Evolutionary conservation across 2,888 invertebrate species (phyloP), one percentile per base, ranked within the genome.

Genomic region (Osedax frankpressi): DNA sequence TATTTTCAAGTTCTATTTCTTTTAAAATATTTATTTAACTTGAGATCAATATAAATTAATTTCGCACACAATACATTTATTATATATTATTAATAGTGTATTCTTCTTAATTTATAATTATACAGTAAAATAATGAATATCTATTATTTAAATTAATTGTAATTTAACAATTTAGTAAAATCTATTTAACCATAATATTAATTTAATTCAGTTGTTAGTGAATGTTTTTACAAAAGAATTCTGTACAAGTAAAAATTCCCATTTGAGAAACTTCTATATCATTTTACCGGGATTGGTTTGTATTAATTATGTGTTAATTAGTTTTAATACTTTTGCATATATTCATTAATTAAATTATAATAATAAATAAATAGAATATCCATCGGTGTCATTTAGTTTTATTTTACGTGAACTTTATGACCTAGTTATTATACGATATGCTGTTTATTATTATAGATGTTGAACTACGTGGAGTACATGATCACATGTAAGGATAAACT

Each of bases 391-490:
- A n/a, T n/a, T n/a, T n/a, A n/a, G n/a, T n/a, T n/a, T n/a, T n/a
- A n/a, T n/a, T n/a, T n/a, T n/a, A n/a, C n/a, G n/a, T n/a, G n/a
- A n/a, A n/a, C n/a, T n/a, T n/a, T n/a, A n/a, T n/a, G n/a, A n/a
- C n/a, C n/a, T n/a, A n/a, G n/a, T n/a, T n/a, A n/a, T n/a, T n/a
- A n/a, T n/a, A n/a, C n/a, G n/a, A 44, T 44, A 44, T 44, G 19
- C 11, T 44, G 19, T 6, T 11, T 44, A 44, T 44, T 44, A 44
- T 44, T 80, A 30, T 84, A 96, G 79, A 94, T 93, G 0, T 87
- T 97, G 75, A 97, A 95, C 85, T 96, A 92, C 85, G 90, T 97
- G 27, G 95, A 98, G 81, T 90, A 96, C 83, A 91, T 93, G 79
- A 89, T 96, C 76, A 88, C 90, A 68, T 91, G 92, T 76, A 95